phyloP scores from a whole-genome alignment of 1,140 invertebrate species.

The Acromyrmex charruanus region DNA sequence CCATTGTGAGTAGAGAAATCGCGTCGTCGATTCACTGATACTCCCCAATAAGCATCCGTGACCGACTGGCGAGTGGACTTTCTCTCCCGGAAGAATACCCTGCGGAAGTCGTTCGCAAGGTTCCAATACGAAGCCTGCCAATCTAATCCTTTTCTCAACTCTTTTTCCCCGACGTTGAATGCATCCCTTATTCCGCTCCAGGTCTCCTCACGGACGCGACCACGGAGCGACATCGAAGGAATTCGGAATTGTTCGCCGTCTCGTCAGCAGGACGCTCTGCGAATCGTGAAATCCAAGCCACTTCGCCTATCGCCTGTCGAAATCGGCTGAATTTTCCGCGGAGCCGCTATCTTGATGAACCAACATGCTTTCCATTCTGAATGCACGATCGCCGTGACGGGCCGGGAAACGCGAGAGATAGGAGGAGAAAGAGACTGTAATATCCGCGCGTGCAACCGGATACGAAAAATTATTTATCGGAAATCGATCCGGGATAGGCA shows the following conservation, averaged over 20 bases:
- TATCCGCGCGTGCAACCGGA: conserved; percentile 46
- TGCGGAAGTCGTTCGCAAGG: not conserved
- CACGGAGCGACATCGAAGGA: conserved; percentile 33
- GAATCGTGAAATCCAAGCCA: conserved; percentile 68
- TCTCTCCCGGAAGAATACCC: not conserved
- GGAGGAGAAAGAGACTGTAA: conserved; percentile 34
- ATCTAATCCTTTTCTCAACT: conserved; percentile 59
- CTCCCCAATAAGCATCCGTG: conserved; percentile 14
- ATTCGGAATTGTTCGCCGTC: conserved; percentile 69
- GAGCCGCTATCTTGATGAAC: conserved; percentile 62
- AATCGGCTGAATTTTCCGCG: conserved; percentile 53
- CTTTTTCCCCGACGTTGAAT: conserved; percentile 50
- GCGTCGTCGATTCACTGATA: conserved; percentile 11
- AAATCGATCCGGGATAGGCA: conserved; percentile 58
- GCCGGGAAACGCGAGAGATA: not conserved
- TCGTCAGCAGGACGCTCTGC: conserved; percentile 73
- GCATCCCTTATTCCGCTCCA: conserved; percentile 57
- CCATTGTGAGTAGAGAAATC: not conserved
- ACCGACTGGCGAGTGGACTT: conserved; percentile 26
- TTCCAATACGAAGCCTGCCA: conserved; percentile 31
- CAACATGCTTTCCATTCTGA: conserved; percentile 71
- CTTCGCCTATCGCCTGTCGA: conserved; percentile 17
- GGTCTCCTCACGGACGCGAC: conserved; percentile 52
- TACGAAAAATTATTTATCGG: conserved; percentile 61
- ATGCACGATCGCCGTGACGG: conserved; percentile 31